Conservation (phyloP, 2,888 invertebrate genomes). For the Lasioglossum pauxillum region DNA sequence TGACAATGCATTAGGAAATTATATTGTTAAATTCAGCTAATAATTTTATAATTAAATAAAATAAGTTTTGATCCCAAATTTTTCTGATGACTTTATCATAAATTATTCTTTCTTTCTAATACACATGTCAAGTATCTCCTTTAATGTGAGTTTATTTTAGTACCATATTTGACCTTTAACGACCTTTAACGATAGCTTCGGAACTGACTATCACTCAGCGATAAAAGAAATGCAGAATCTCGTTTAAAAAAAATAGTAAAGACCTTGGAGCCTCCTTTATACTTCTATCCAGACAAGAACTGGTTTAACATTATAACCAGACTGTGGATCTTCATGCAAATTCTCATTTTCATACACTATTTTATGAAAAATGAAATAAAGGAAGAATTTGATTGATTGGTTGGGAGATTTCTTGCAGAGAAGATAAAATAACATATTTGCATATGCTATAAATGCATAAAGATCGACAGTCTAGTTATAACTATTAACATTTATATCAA, state of each 20-base stretch:
- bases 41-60: background rate
- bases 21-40: background rate
- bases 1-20: background rate
- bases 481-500: background rate
- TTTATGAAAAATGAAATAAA: no score
- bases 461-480: no score
- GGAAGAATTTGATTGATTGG: no score
- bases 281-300: background rate
- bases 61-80: background rate
- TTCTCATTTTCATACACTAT: no score
- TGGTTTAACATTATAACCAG: background rate
- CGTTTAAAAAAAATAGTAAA: background rate
- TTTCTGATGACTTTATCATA: background rate
- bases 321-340: no score
- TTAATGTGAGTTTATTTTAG: conserved; percentile 1
- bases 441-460: no score
- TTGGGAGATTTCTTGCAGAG: no score
- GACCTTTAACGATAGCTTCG: background rate
- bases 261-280: background rate
- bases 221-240: background rate
- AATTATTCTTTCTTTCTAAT: background rate
- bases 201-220: background rate
- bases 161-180: background rate
- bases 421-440: no score
- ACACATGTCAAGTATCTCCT: background rate